Conservation (phyloP, 2,113 vertebrate species). For the Amblyopsis rosae region DNA sequence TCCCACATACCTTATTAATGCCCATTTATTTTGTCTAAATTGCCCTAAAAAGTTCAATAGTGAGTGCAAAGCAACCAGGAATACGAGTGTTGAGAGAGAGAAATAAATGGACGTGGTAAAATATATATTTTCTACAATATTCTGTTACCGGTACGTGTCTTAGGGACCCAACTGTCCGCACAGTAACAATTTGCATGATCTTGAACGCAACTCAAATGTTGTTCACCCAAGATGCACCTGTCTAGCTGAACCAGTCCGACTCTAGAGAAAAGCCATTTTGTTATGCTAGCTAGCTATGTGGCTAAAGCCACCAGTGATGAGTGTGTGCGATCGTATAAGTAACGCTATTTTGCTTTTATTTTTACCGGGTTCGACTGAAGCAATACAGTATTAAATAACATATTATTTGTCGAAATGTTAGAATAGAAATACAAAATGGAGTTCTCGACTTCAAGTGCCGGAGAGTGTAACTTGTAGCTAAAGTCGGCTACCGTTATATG, state of each 20-base stretch:
- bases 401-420: constrained; percentile 22
- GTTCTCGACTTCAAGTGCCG: constrained; percentile 34
- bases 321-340: constrained; percentile 27
- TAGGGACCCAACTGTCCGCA: not conserved
- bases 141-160: too few species aligned
- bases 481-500: constrained; percentile 53
- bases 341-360: constrained; percentile 34
- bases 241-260: constrained; percentile 30
- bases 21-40: too few species aligned
- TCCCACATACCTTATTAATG: too few species aligned
- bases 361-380: constrained; percentile 19
- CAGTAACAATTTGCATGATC: not conserved
- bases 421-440: constrained; percentile 28
- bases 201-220: constrained; percentile 47
- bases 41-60: too few species aligned
- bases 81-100: too few species aligned
- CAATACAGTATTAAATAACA: constrained; percentile 18
- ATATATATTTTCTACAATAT: too few species aligned
- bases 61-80: too few species aligned
- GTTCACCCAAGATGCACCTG: constrained; percentile 73
- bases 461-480: constrained; percentile 41
- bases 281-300: constrained; percentile 69
- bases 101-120: too few species aligned
- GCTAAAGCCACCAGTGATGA: constrained; percentile 43
- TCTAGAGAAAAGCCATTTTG: constrained; percentile 73